Evolutionary conservation across 1,140 invertebrate genomes (phyloP).

Genomic region (Plodia interpunctella): DNA sequence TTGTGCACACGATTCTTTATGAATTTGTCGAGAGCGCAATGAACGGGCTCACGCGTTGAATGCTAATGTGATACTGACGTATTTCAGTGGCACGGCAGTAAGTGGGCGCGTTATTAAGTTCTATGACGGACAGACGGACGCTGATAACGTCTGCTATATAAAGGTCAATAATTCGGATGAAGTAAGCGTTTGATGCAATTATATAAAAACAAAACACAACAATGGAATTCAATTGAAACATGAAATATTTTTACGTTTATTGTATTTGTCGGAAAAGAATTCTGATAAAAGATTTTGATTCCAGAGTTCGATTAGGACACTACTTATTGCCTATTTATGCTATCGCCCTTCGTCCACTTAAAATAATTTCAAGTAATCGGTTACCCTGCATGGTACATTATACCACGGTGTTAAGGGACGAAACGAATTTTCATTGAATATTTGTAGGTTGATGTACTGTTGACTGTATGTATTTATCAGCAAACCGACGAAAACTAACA

Average conservation of each 20-base stretch:
- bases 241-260: too few relatives aligned
- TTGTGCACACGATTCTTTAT: conserved; percentile 1
- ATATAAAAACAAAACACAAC: not conserved
- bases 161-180: conserved; percentile 7
- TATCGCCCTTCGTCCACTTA: too few relatives aligned
- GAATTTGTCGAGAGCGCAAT: not conserved
- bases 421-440: too few relatives aligned
- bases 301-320: too few relatives aligned
- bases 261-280: too few relatives aligned
- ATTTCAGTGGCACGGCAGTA: not conserved
- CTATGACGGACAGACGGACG: conserved; percentile 3
- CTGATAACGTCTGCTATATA: conserved; percentile 1
- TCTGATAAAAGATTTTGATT: too few relatives aligned
- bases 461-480: too few relatives aligned
- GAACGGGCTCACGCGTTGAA: not conserved
- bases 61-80: conserved; percentile 2
- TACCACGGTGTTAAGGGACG: too few relatives aligned
- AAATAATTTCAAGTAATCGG: too few relatives aligned
- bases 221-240: not conserved
- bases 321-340: too few relatives aligned
- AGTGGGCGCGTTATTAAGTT: conserved; percentile 3
- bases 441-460: too few relatives aligned
- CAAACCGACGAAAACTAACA: not conserved
- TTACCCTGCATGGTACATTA: too few relatives aligned
- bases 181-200: not conserved